Evolutionary conservation across 2,888 invertebrate genomes (phyloP).

Genomic region (Eupithecia insigniata): DNA sequence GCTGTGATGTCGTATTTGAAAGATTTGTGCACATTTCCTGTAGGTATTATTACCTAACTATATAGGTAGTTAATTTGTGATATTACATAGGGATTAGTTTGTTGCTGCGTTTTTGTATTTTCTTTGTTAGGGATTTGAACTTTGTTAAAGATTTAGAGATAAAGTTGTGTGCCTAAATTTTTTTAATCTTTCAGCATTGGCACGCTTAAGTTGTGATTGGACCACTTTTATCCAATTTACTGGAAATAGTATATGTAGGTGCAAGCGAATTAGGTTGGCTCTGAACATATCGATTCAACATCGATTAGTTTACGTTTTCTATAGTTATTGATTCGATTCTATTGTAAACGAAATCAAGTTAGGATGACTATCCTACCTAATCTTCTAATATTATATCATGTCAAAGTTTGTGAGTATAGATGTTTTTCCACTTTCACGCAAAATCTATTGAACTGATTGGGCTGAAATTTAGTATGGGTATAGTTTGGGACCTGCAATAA

Average conservation of each 20-base stretch:
- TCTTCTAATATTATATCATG: too few species aligned
- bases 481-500: too few species aligned
- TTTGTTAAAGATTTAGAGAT: neutral
- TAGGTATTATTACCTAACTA: too few species aligned
- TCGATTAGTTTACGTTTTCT: too few species aligned
- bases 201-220: neutral
- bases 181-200: neutral
- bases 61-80: too few species aligned
- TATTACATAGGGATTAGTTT: neutral
- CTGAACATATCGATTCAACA: too few species aligned
- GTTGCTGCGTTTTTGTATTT: neutral
- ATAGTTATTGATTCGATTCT: neutral
- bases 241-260: neutral
- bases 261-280: too few species aligned
- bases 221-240: neutral
- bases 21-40: neutral
- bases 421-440: too few species aligned
- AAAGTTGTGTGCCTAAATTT: neutral
- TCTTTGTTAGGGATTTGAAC: neutral
- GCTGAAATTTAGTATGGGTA: too few species aligned
- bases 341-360: neutral
- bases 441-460: too few species aligned
- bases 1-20: conserved; percentile 9
- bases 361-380: neutral
- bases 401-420: too few species aligned